These are phyloP conservation scores for Cordilura impudica DNA, from an alignment of 2,888 invertebrate species.

Conservation along the genomic window DNA sequence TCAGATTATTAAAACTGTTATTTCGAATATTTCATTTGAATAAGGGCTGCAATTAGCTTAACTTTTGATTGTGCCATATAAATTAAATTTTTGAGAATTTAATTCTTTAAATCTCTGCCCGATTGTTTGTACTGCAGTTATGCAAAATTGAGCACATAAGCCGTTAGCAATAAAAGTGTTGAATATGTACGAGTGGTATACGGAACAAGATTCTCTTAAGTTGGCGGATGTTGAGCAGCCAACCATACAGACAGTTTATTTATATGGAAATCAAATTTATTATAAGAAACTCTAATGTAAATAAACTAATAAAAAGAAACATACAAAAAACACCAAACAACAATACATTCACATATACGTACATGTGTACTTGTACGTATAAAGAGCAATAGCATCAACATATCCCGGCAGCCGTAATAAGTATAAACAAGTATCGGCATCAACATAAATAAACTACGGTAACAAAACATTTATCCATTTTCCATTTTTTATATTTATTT, in stretches of 20 bases:
- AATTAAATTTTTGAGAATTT: too few species aligned
- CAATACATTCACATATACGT: neutral
- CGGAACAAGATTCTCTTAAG: slow-evolving; percentile 48
- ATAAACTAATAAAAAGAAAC: slow-evolving; percentile 19
- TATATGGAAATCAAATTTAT: slow-evolving; percentile 62
- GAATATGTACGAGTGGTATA: neutral
- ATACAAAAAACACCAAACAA: neutral
- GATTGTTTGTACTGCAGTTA: slow-evolving; percentile 53
- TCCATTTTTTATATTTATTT: neutral
- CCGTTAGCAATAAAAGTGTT: slow-evolving; percentile 51
- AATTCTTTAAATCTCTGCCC: neutral
- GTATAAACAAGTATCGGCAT: slow-evolving; percentile 46
- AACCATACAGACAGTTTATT: slow-evolving; percentile 59
- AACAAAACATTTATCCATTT: slow-evolving; percentile 22
- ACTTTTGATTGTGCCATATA: too few species aligned
- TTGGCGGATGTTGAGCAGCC: slow-evolving; percentile 63
- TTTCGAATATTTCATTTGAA: too few species aligned
- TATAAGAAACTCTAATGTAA: slow-evolving; percentile 56
- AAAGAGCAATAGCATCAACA: neutral
- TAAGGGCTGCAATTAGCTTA: too few species aligned
- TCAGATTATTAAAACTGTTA: too few species aligned
- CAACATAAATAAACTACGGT: slow-evolving; percentile 31
- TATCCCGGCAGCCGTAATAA: slow-evolving; percentile 23
- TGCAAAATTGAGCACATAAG: slow-evolving; percentile 56
- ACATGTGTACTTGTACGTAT: neutral